Percentiles rank a stretch among this genome's conserved stretches.
Evolutionary conservation across 2,797 vertebrate genomes (phyloP).

Genomic region (Lithobates pipiens): DNA sequence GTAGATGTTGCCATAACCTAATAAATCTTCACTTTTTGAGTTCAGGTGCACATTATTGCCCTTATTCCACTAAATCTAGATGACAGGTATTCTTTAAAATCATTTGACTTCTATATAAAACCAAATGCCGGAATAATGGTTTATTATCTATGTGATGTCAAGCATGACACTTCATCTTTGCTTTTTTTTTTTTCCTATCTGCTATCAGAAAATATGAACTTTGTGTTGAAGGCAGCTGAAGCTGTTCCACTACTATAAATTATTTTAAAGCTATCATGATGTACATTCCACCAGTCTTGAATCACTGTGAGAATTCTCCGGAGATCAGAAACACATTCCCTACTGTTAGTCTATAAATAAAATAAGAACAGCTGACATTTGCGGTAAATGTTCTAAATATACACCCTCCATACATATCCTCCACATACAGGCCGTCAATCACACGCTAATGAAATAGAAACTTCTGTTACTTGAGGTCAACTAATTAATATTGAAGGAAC

Average conservation of each 20-base stretch:
- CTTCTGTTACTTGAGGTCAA: not conserved
- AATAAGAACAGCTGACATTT: slow-evolving; percentile 55
- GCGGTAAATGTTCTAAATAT: slow-evolving; percentile 50
- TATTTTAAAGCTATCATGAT: slow-evolving; percentile 49
- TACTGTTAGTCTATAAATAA: slow-evolving; percentile 58
- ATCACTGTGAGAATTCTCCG: slow-evolving; percentile 49
- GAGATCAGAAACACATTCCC: slow-evolving; percentile 51
- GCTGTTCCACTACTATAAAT: slow-evolving; percentile 48
- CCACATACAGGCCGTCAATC: not conserved
- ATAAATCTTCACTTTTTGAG: no score
- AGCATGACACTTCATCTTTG: not conserved
- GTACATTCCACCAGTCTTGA: slow-evolving; percentile 46
- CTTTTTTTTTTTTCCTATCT: slow-evolving; percentile 4
- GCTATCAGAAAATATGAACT: slow-evolving; percentile 39
- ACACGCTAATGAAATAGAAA: not conserved
- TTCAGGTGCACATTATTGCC: no score
- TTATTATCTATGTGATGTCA: slow-evolving; percentile 22
- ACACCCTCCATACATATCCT: slow-evolving; percentile 23
- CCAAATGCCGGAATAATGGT: slow-evolving; percentile 4
- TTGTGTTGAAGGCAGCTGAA: slow-evolving; percentile 13
- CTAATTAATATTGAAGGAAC: slow-evolving; percentile 6
- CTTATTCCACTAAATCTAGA: not conserved
- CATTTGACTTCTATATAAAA: slow-evolving; percentile 4
- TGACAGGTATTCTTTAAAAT: not conserved
- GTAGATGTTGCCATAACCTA: no score